Evolutionary conservation across 1,140 invertebrate genomes (phyloP).

Genomic region (Scaptomyza hsui): DNA sequence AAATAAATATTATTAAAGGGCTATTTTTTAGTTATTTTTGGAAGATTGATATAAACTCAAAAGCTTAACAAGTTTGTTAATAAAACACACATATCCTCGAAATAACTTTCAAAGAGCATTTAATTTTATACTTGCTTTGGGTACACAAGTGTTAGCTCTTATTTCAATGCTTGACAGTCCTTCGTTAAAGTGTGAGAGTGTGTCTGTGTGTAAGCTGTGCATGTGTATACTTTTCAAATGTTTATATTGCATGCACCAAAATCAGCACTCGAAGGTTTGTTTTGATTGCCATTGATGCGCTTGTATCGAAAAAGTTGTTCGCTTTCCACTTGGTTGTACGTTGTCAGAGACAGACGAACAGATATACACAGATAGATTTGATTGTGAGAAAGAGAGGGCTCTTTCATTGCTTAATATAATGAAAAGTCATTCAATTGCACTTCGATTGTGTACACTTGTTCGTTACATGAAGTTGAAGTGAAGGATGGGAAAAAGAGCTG

Average conservation of each 20-base stretch:
- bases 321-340: conserved; percentile 23
- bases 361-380: conserved; percentile 6
- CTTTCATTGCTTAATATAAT: conserved; percentile 50
- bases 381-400: conserved; percentile 7
- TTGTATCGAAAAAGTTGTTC: conserved; percentile 54
- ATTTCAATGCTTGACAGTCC: conserved; percentile 42
- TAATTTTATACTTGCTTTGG: background rate
- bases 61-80: too few relatives aligned
- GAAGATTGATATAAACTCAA: too few relatives aligned
- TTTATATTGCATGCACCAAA: conserved; percentile 75
- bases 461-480: conserved; percentile 2
- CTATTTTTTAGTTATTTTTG: too few relatives aligned
- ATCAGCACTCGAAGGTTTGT: conserved; percentile 74
- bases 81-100: too few relatives aligned
- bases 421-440: conserved; percentile 70
- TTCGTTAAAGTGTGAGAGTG: conserved; percentile 17
- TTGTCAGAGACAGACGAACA: background rate
- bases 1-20: too few relatives aligned
- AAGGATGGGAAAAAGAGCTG: background rate
- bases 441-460: conserved; percentile 50
- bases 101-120: background rate
- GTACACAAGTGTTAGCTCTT: conserved; percentile 1
- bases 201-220: conserved; percentile 34
- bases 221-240: conserved; percentile 64
- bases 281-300: conserved; percentile 76